Evolutionary conservation across 2,888 invertebrate species (phyloP).

Genomic region (Globia sparganii): DNA sequence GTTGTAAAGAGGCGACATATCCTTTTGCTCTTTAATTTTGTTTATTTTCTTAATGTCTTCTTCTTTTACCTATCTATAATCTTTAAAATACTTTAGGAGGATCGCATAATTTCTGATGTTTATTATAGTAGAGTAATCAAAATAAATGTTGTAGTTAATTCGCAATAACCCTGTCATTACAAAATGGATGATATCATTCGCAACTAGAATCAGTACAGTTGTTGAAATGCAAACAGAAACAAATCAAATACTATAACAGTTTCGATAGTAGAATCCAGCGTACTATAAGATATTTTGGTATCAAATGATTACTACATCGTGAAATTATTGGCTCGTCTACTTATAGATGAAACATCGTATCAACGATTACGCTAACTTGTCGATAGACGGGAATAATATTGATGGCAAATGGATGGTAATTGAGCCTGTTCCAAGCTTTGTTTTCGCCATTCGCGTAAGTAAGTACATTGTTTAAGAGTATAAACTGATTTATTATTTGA

Average conservation of each 20-base stretch:
- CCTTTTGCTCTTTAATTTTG: background rate
- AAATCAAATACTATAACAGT: constrained; percentile 19
- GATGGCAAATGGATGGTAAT: constrained; percentile 64
- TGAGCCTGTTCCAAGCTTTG: constrained; percentile 51
- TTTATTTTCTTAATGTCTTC: background rate
- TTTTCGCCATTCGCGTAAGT: constrained; percentile 51
- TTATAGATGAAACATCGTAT: constrained; percentile 51
- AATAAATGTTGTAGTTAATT: constrained; percentile 37
- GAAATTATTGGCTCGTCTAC: constrained; percentile 60
- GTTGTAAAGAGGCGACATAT: too few species aligned
- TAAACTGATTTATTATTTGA: constrained; percentile 67
- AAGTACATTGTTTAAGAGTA: constrained; percentile 61
- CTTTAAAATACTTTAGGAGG: background rate
- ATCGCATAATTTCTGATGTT: background rate
- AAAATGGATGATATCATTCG: constrained; percentile 45
- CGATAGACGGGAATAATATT: constrained; percentile 63
- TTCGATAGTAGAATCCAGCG: constrained; percentile 31
- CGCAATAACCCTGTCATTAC: constrained; percentile 22
- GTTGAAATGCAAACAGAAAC: constrained; percentile 41
- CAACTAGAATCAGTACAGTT: constrained; percentile 42
- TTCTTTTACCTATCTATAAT: background rate
- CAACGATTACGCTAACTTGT: constrained; percentile 55
- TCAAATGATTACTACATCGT: constrained; percentile 60
- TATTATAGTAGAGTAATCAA: constrained; percentile 12
- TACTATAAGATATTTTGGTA: constrained; percentile 60